Evolutionary conservation across 2,797 vertebrate species (phyloP), one percentile per base, ranked within the genome.

Genomic region (Vireo griseus): DNA sequence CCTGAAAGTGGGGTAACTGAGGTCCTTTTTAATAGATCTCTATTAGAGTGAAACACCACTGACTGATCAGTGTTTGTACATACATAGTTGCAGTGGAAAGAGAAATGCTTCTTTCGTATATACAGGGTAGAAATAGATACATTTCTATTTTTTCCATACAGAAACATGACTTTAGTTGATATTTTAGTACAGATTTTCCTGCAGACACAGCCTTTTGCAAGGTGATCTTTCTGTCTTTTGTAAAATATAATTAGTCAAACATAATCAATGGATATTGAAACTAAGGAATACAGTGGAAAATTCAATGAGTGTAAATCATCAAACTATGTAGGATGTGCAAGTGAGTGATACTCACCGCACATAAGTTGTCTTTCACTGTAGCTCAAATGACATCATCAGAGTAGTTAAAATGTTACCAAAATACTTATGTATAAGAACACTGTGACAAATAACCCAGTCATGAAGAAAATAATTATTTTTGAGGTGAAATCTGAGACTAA

Each of bases 131-230:
- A 80, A 76, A 81, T 39, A 66, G 0, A 59, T 12, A 59, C 0
- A 4, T 45, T 74, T 37, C 21, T 31, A 24, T 9, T 31, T 20
- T 87, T 79, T 80, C n/a, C 54, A 68, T 57, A 71, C 21, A 57
- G 78, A 48, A 77, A 48, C 16, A n/a, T 65, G 35, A 47, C 35
- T 45, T 84, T 1, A 54, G 7, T 33, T 16, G 21, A 28, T 54
- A 52, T 57, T 44, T 40, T 24, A 63, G 33, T 28, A 85, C 77
- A 63, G 45, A 51, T 24, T 17, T 79, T 18, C 7, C 21, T 54
- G 19, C 14, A 59, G 4, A 35, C 0, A 0, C 16, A 52, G 6
- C 5, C 52, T 68, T 83, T 55, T 57, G 13, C 2, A 6, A 77
- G 8, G 11, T 50, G 16, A 42, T 31, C 7, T 33, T 63, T 66